Base-by-base conservation (phyloP, 1,140 invertebrate species). In the Penaeus japonicus region DNA sequence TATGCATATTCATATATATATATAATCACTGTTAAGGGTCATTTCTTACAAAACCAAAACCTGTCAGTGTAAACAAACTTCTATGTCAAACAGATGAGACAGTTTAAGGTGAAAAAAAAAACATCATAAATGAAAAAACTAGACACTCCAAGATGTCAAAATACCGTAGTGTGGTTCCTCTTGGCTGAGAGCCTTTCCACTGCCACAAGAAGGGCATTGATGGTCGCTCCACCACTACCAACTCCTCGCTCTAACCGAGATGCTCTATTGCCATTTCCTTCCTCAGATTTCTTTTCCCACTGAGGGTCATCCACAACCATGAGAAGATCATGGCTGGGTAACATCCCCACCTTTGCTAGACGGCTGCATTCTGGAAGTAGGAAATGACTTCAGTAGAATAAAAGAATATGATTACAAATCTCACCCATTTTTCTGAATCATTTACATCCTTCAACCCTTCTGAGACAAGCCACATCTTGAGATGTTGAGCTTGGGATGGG, bases 181-280 rank as follows among this genome's bases (percentile, higher is more conserved):
- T 80, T 65, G 15, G 93, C 93, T 91, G 92, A 93, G 4, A 94
- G 92, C 89, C 93, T 92, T 90, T 94, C 94, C 20, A 93, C 91
- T 12, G 93, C 92, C 47, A 93, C 92, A 17, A 94, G 89, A 18
- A 94, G 84, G 22, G 94, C 94, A 92, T 94, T 94, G 20, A 94
- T 91, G 12, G 94, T 94, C 20, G 94, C 94, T 35, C 93, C 93
- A 55, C 94, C 94, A 92, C 93, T 94, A 4, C 94, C 94, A 55
- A 94, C 92, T 84, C 92, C 91, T 35, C 15, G 53, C 15, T 18
- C 47, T 39, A 53, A n/a, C 75, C 32, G 30, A 10, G 47, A 39
- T 27, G n/a, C 17, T 17, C 4, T 18, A 2, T 1, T 22, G 24
- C 20, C 24, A 22, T 24, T 70, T 20, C 5, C 24, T 24, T 12